Percentiles rank a stretch among this genome's conserved stretches.
phyloP scores from a whole-genome alignment of 30 jellyfish, hydroid and myxozoan species.

The Turritopsis dohrnii region DNA sequence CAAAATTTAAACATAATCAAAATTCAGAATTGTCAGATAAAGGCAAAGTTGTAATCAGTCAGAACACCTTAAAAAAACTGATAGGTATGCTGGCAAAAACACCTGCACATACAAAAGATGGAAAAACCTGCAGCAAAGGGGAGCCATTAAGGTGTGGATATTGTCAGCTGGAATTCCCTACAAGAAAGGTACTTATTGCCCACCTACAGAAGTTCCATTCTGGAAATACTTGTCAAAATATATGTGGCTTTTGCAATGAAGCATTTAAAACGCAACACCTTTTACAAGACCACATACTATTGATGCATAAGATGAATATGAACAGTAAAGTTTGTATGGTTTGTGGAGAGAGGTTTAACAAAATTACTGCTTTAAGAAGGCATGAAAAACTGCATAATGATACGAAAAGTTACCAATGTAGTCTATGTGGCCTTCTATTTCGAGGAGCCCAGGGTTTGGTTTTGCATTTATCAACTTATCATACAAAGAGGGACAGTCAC shows the following conservation, averaged over 20 bases:
- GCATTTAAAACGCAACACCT: not conserved
- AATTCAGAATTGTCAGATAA: not conserved
- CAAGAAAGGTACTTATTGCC: not conserved
- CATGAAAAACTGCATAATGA: conserved; percentile 4
- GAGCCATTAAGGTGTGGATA: not conserved
- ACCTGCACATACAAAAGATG: not conserved
- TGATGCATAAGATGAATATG: not conserved
- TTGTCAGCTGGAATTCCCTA: not conserved
- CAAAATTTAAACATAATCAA: not conserved
- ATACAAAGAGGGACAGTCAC: not conserved
- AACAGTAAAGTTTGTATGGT: conserved; percentile 7
- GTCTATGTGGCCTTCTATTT: not conserved
- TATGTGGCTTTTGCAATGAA: conserved; percentile 12
- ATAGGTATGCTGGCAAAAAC: not conserved
- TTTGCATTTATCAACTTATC: not conserved
- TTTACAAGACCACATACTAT: conserved; percentile 2
- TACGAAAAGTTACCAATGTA: not conserved
- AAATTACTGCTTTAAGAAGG: not conserved
- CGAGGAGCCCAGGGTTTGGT: not conserved
- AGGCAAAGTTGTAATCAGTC: not conserved
- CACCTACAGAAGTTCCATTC: not conserved
- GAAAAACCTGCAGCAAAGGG: not conserved
- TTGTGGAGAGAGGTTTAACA: not conserved
- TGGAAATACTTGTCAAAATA: not conserved
- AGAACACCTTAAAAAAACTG: not conserved